Percentiles rank a stretch among this genome's conserved stretches.
phyloP scores from a whole-genome alignment of 2,797 vertebrate species.

The Paramormyrops hopkinsi region DNA sequence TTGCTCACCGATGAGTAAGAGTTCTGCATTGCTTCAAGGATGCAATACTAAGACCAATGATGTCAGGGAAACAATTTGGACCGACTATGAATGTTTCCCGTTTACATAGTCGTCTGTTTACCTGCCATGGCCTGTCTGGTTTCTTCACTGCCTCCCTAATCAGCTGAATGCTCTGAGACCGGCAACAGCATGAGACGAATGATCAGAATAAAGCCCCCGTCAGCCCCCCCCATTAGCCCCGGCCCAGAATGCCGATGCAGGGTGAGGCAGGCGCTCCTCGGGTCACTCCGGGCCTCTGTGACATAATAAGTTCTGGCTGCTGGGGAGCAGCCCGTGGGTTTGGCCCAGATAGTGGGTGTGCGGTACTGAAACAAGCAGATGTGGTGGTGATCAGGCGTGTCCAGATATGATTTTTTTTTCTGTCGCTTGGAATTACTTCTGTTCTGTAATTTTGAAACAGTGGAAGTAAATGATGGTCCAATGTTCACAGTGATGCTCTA shows the following conservation, averaged over 20 bases:
- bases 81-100: neutral
- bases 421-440: neutral
- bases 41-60: neutral
- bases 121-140: neutral
- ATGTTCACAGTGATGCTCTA: neutral
- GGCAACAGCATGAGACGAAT: slow-evolving; percentile 17
- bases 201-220: slow-evolving; percentile 30
- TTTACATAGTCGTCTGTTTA: neutral
- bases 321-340: slow-evolving; percentile 27
- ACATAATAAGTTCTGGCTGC: slow-evolving; percentile 36
- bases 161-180: neutral
- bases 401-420: neutral
- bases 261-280: slow-evolving; percentile 34
- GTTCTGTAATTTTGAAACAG: neutral
- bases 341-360: neutral
- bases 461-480: neutral
- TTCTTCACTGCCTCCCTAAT: neutral
- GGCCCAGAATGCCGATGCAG: slow-evolving; percentile 30
- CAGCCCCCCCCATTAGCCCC: neutral
- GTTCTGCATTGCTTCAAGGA: neutral
- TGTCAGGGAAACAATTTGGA: neutral
- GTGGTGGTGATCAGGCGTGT: neutral
- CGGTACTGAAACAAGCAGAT: neutral
- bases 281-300: slow-evolving; percentile 32
- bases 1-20: neutral